phyloP scores from a whole-genome alignment of 2,888 invertebrate genomes.

The Agrochola circellaris region DNA sequence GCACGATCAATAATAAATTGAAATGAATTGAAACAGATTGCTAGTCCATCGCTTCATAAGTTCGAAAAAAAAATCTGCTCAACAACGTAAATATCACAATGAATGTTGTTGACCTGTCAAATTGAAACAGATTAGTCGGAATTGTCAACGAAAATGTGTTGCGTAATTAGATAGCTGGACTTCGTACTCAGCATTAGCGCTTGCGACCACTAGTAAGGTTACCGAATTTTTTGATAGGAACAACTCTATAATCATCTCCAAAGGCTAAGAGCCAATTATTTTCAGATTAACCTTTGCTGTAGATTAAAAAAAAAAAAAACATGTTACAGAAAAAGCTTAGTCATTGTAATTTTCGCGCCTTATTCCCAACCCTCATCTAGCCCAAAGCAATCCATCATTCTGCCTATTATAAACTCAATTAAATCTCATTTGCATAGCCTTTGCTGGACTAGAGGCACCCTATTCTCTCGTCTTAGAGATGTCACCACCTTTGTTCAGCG shows the following conservation, averaged over 20 bases:
- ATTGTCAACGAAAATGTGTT: no score
- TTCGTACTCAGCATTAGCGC: background rate
- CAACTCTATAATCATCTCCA: conserved; percentile 27
- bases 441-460: conserved; percentile 76
- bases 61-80: no score
- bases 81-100: no score
- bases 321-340: conserved; percentile 68
- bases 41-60: no score
- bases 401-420: conserved; percentile 90
- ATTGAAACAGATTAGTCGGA: no score
- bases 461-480: conserved; percentile 83
- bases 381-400: conserved; percentile 81
- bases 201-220: background rate
- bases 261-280: conserved; percentile 58
- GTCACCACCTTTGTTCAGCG: conserved; percentile 89
- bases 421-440: conserved; percentile 90
- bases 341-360: conserved; percentile 87
- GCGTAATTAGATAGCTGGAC: no score
- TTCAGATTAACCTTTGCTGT: conserved; percentile 56
- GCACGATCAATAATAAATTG: no score
- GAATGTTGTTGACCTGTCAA: no score
- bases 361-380: conserved; percentile 69
- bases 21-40: no score
- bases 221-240: conserved; percentile 10
- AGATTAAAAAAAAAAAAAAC: conserved; percentile 48